phyloP scores from a whole-genome alignment of 2,797 vertebrate species.

The Macropus fuliginosus region DNA sequence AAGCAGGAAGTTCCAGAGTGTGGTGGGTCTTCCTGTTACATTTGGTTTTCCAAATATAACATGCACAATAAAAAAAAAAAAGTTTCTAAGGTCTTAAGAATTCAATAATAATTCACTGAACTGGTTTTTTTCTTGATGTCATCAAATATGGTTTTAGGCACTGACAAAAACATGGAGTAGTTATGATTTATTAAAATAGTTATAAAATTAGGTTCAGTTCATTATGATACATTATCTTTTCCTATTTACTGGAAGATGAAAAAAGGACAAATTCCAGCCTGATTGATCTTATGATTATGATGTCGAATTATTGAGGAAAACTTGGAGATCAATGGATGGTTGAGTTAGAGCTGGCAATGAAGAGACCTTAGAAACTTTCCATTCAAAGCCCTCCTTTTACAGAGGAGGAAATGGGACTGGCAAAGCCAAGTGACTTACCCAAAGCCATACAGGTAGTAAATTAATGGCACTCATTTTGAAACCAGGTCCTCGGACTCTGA shows the following conservation, averaged over 20 bases:
- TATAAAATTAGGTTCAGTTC: neutral
- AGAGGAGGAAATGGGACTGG: neutral
- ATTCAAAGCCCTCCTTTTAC: neutral
- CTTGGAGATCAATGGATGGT: neutral
- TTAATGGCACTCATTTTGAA: neutral
- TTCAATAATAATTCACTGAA: neutral
- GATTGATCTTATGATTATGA: neutral
- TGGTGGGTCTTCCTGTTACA: neutral
- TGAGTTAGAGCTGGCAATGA: neutral
- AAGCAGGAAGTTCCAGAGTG: neutral
- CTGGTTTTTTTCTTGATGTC: neutral
- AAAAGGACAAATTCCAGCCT: neutral
- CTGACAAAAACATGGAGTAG: neutral
- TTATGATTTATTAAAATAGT: neutral
- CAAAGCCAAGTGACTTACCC: neutral
- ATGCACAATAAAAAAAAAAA: too few relatives aligned
- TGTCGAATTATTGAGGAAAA: neutral
- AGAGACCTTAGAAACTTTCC: neutral
- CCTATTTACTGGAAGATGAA: neutral
- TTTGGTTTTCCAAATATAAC: neutral
- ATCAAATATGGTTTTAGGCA: neutral
- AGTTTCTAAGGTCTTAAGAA: neutral
- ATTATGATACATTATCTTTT: neutral
- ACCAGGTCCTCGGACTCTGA: neutral
- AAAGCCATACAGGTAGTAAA: neutral